Evolutionary conservation across 2,113 vertebrate species (phyloP).

Genomic region (Vulpes ferrilata): DNA sequence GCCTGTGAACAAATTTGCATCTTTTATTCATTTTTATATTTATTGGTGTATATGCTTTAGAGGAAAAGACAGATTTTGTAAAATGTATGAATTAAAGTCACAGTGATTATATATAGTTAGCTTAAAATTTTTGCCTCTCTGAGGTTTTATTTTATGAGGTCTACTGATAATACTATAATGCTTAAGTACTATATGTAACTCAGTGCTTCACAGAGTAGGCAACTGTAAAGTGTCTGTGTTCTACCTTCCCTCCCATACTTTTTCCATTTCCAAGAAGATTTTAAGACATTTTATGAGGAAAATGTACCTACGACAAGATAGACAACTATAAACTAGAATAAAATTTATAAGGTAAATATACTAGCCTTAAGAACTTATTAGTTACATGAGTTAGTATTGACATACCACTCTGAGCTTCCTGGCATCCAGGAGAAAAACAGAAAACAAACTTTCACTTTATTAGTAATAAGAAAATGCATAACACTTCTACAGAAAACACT

Average conservation of each 20-base stretch:
- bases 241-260: neutral
- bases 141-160: neutral
- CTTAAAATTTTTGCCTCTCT: neutral
- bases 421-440: slow-evolving; percentile 22
- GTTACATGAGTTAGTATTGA: slow-evolving; percentile 26
- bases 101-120: neutral
- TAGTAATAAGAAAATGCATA: neutral
- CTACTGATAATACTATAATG: neutral
- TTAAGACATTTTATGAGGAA: neutral
- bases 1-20: neutral
- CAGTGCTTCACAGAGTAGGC: neutral
- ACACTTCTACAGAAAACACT: neutral
- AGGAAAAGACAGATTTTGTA: neutral
- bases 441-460: slow-evolving; percentile 10
- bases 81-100: neutral
- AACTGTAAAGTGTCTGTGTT: neutral
- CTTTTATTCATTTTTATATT: neutral
- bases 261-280: slow-evolving; percentile 16
- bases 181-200: neutral
- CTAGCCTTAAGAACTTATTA: neutral
- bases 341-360: slow-evolving; percentile 28
- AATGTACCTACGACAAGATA: neutral
- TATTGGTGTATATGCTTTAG: neutral
- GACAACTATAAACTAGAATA: neutral
- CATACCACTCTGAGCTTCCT: neutral